Percentiles rank a stretch among this genome's conserved stretches.
Evolutionary conservation across 2,888 invertebrate genomes (phyloP).

Genomic region (Muscina levida): DNA sequence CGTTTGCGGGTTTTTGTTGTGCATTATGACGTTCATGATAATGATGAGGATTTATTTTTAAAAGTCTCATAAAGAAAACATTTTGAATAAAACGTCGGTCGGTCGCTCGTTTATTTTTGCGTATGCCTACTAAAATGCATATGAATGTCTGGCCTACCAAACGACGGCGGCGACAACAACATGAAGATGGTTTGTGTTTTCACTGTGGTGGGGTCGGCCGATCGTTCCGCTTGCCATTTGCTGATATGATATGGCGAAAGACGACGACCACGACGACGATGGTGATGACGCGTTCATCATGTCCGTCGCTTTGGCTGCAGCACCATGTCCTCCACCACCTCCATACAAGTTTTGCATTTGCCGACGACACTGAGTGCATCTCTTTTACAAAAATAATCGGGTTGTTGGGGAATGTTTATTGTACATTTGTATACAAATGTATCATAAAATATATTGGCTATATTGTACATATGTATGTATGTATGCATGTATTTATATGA

Average conservation of each 20-base stretch:
- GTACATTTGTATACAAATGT: neutral
- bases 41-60: constrained; percentile 62
- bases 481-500: constrained; percentile 2
- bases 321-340: neutral
- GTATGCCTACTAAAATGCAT: too few relatives aligned
- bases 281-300: neutral
- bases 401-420: neutral
- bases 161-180: too few relatives aligned
- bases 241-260: neutral
- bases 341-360: neutral
- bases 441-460: neutral
- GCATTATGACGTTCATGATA: neutral
- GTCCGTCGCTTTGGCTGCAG: neutral
- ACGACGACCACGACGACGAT: neutral
- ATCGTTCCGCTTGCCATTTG: neutral
- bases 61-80: constrained; percentile 44
- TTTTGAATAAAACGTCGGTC: neutral
- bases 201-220: too few relatives aligned
- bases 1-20: neutral
- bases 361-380: neutral
- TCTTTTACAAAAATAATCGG: neutral
- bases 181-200: neutral
- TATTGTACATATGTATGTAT: constrained; percentile 21
- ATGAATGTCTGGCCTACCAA: too few relatives aligned
- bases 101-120: too few relatives aligned